These are phyloP conservation scores for Gadus chalcogrammus DNA, from an alignment of 2,113 vertebrate genomes.

Conservation along the genomic window DNA sequence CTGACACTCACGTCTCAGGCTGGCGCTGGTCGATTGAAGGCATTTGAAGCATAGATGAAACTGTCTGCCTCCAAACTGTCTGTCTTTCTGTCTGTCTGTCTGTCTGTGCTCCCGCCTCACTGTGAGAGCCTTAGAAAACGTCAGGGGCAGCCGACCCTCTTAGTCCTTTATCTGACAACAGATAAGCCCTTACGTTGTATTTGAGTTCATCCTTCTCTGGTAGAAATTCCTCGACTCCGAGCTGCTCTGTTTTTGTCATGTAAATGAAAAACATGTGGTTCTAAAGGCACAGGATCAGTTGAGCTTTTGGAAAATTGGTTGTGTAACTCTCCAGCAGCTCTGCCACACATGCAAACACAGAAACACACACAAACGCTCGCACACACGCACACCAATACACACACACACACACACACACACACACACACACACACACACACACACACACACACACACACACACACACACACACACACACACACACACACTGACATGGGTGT, in stretches of 20 bases:
- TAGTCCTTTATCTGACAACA: too few species aligned
- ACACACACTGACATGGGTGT: slow-evolving; percentile 13
- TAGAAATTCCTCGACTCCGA: too few species aligned
- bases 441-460: slow-evolving; percentile 1
- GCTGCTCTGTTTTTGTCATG: too few species aligned
- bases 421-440: background rate
- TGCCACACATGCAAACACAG: background rate
- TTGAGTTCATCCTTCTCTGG: too few species aligned
- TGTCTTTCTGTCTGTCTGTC: background rate
- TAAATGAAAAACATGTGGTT: too few species aligned
- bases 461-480: slow-evolving; percentile 11
- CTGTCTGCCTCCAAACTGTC: background rate
- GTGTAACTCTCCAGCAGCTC: background rate
- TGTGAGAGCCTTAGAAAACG: too few species aligned
- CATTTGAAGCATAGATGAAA: too few species aligned
- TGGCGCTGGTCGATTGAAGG: too few species aligned
- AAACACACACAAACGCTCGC: background rate
- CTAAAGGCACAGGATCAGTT: background rate
- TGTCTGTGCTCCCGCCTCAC: background rate
- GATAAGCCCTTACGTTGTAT: too few species aligned
- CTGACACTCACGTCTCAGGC: too few species aligned
- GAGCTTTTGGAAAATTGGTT: background rate
- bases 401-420: background rate
- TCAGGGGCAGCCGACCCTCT: too few species aligned
- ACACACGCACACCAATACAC: background rate